Percentiles rank a stretch among this genome's conserved stretches.
Evolutionary conservation across 2,888 invertebrate species (phyloP).

Genomic region (Mechanitis messenoides): DNA sequence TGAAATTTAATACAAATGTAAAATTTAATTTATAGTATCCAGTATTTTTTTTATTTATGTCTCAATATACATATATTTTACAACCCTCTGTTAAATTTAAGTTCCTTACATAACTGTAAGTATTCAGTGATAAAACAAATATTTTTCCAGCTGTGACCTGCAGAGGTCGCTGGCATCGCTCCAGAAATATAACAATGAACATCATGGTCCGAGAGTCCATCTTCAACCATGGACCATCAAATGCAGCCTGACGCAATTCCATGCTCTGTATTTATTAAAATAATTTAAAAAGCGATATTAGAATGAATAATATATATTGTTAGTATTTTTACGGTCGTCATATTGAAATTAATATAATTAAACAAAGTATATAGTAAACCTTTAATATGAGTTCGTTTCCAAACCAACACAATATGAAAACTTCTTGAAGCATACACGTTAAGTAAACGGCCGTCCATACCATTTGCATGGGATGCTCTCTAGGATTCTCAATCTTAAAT

Average conservation of each 20-base stretch:
- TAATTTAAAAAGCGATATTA: no score
- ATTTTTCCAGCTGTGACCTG: constrained; percentile 73
- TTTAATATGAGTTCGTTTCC: constrained; percentile 70
- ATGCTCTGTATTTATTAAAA: constrained; percentile 51
- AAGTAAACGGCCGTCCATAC: constrained; percentile 71
- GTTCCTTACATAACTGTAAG: constrained; percentile 68
- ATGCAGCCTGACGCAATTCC: constrained; percentile 69
- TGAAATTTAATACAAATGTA: constrained; percentile 10
- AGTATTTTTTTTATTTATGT: constrained; percentile 5
- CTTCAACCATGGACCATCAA: constrained; percentile 67
- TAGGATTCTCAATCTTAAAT: constrained; percentile 65
- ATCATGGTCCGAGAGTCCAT: constrained; percentile 51
- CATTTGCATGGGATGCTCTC: constrained; percentile 66
- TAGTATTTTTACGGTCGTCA: no score
- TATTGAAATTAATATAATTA: background rate
- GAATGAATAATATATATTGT: no score
- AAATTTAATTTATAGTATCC: background rate
- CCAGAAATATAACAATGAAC: constrained; percentile 63
- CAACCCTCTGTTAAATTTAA: background rate
- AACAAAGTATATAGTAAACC: constrained; percentile 42
- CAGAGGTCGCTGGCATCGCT: constrained; percentile 70
- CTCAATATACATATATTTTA: background rate
- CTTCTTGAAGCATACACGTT: constrained; percentile 70
- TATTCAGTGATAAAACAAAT: constrained; percentile 69
- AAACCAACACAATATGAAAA: constrained; percentile 72